A percentile compares a stretch with the other conserved stretches of the same genome.
Conservation (phyloP, 2,797 vertebrate genomes). For the Eulemur rubriventer region DNA sequence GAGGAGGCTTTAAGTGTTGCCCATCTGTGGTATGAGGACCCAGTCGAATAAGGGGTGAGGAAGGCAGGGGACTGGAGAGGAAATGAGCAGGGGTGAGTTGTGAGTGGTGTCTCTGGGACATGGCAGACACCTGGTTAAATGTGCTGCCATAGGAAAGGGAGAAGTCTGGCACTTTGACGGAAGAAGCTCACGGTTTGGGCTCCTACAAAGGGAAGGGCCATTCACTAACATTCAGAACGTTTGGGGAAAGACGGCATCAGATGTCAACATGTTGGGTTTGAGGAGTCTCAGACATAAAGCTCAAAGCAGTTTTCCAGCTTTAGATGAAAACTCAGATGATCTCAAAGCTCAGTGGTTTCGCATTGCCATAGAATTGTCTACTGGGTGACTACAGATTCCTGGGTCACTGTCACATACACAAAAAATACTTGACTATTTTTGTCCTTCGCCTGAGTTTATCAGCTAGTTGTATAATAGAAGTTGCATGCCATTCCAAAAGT, state of each 20-base stretch:
- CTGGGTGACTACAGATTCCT: background rate
- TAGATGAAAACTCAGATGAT: background rate
- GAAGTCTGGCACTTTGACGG: background rate
- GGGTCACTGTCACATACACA: background rate
- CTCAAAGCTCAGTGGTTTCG: background rate
- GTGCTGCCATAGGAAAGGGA: background rate
- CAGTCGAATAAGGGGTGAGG: background rate
- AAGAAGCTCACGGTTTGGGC: background rate
- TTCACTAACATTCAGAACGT: background rate
- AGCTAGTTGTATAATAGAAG: background rate
- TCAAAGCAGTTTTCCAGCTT: background rate
- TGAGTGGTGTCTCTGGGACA: background rate
- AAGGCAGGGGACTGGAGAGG: background rate
- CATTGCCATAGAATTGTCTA: background rate
- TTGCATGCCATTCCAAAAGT: background rate
- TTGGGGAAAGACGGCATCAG: background rate
- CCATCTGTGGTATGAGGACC: background rate
- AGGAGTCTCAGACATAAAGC: background rate
- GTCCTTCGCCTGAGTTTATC: background rate
- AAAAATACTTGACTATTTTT: background rate
- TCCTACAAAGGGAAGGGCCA: background rate
- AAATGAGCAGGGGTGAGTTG: background rate
- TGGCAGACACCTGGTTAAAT: background rate
- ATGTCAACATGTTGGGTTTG: background rate
- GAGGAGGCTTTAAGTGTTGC: background rate